phyloP scores from a whole-genome alignment of 2,113 vertebrate genomes.

The Melozone crissalis region DNA sequence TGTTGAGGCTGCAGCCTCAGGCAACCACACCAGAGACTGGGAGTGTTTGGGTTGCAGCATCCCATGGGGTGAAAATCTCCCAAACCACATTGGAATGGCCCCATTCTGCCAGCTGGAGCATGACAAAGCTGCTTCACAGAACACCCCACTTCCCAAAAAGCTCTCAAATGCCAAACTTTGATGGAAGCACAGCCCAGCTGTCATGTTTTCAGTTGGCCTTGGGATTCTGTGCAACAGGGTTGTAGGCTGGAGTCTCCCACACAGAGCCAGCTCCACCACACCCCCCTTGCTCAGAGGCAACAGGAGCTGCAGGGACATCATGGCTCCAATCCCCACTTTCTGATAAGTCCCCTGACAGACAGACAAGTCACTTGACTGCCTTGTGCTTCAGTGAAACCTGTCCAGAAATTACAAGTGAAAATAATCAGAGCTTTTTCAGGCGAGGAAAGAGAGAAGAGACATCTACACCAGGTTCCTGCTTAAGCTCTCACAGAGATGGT shows the following conservation, averaged over 20 bases:
- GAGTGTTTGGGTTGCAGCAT: background rate
- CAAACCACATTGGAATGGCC: fast-evolving
- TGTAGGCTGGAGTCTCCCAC: background rate
- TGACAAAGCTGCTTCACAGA: background rate
- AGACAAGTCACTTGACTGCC: constrained; percentile 29
- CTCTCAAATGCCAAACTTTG: background rate
- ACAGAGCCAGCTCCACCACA: background rate
- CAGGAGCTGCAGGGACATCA: background rate
- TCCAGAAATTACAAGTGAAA: background rate
- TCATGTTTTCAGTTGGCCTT: background rate
- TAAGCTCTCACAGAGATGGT: background rate
- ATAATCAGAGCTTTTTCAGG: background rate
- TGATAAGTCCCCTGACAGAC: background rate
- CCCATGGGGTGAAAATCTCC: background rate
- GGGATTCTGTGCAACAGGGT: background rate
- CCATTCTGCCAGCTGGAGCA: background rate
- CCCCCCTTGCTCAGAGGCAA: background rate
- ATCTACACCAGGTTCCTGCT: background rate
- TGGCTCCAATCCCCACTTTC: background rate
- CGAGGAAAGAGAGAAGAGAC: background rate
- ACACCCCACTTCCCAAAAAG: background rate
- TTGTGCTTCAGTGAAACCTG: background rate
- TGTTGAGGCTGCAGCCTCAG: background rate
- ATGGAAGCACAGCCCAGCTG: background rate
- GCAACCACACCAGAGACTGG: background rate